Percentiles rank a stretch among this genome's conserved stretches.
These are phyloP conservation scores for Drosophila nigritarsus DNA, from an alignment of 2,888 invertebrate genomes.

Conservation along the genomic window DNA sequence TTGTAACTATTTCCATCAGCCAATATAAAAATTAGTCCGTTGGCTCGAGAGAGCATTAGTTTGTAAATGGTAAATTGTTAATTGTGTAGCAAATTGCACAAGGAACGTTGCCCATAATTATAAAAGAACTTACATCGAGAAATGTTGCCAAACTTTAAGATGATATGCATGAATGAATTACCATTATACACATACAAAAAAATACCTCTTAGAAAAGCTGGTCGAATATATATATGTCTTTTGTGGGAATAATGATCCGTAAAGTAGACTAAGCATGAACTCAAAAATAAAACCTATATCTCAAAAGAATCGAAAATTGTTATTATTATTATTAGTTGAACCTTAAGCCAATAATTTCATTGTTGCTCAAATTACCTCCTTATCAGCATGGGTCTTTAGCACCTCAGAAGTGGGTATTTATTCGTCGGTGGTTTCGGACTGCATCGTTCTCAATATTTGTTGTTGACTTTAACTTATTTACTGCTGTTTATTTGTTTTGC, in stretches of 20 bases:
- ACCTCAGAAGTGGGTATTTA: neutral
- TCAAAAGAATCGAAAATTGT: neutral
- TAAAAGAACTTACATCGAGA: neutral
- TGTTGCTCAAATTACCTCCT: neutral
- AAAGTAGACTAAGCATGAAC: neutral
- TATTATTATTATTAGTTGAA: no score
- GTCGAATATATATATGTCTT: neutral
- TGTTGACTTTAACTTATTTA: slow-evolving; percentile 8
- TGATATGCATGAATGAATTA: neutral
- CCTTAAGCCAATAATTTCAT: neutral
- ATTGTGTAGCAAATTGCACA: neutral
- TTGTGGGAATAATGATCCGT: neutral
- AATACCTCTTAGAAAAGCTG: neutral
- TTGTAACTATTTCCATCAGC: slow-evolving; percentile 3
- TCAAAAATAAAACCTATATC: neutral
- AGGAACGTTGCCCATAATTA: neutral
- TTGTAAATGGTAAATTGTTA: neutral
- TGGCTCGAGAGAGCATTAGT: neutral
- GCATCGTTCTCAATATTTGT: neutral
- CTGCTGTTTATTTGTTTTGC: slow-evolving; percentile 4
- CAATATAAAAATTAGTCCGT: slow-evolving; percentile 6
- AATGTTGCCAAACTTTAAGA: neutral
- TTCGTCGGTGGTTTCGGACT: neutral
- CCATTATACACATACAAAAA: neutral
- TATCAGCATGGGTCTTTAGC: neutral